Conservation (phyloP, 1,140 invertebrate species). For the Hycleus cichorii region DNA sequence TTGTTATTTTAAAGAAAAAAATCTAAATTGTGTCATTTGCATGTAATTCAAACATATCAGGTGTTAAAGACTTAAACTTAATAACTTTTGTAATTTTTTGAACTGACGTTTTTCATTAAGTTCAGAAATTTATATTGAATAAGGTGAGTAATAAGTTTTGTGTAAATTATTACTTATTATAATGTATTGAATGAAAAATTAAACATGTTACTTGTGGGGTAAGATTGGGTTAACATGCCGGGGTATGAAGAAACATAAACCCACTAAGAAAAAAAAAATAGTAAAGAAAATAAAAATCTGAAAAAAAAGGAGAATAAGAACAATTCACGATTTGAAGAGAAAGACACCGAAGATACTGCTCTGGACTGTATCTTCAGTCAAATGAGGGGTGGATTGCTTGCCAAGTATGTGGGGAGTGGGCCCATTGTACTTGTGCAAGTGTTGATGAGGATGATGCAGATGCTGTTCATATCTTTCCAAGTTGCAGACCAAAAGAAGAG, state of each 20-base stretch:
- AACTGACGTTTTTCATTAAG: constrained; percentile 7
- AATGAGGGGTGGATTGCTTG: constrained; percentile 8
- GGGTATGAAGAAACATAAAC: not conserved
- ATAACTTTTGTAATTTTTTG: not conserved
- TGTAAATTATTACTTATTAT: not conserved
- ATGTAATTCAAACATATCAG: no score
- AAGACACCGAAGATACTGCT: constrained; percentile 16
- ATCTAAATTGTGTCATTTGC: no score
- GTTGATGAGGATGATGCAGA: not conserved
- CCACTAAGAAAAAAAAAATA: not conserved
- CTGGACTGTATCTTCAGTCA: constrained; percentile 7
- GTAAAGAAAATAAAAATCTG: not conserved
- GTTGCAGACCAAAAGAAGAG: no score
- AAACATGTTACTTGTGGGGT: no score
- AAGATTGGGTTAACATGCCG: no score
- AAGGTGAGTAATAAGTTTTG: no score
- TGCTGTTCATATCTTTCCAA: constrained; percentile 7
- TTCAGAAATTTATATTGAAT: not conserved
- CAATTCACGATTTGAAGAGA: not conserved
- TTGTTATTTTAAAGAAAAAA: no score
- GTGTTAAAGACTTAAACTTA: not conserved
- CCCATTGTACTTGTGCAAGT: constrained; percentile 8
- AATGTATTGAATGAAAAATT: not conserved
- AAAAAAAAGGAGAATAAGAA: not conserved
- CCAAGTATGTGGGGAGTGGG: not conserved